Conservation (phyloP, 1,140 invertebrate genomes). For the Penaeus indicus region DNA sequence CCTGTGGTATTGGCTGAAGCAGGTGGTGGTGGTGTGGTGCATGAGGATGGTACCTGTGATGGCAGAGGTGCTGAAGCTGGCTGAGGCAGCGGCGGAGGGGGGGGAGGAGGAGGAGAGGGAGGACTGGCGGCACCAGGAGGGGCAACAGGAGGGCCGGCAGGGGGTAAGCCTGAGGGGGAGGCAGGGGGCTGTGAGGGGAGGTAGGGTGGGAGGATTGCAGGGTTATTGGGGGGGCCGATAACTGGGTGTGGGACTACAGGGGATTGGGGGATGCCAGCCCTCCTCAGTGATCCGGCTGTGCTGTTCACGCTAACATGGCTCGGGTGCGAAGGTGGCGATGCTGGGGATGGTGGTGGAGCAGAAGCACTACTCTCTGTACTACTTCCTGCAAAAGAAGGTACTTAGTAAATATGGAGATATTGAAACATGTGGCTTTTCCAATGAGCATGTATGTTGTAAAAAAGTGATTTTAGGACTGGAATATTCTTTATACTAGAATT, state of each 20-base stretch:
- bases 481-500: too few species aligned
- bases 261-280: neutral
- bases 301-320: neutral
- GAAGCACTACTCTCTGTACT: neutral
- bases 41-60: neutral
- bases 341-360: constrained; percentile 22
- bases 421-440: too few species aligned
- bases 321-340: neutral
- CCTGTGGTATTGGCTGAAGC: neutral
- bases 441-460: too few species aligned
- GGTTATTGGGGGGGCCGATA: neutral
- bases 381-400: constrained; percentile 5
- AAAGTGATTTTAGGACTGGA: too few species aligned
- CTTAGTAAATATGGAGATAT: too few species aligned
- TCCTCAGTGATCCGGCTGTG: neutral
- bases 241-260: neutral
- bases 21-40: neutral
- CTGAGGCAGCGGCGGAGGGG: neutral
- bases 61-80: neutral
- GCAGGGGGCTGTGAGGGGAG: neutral
- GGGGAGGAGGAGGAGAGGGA: neutral
- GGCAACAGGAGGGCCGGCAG: neutral
- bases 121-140: neutral
- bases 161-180: neutral
- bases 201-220: neutral